phyloP scores from a whole-genome alignment of 2,113 vertebrate genomes.

The Protobothrops mucrosquamatus region DNA sequence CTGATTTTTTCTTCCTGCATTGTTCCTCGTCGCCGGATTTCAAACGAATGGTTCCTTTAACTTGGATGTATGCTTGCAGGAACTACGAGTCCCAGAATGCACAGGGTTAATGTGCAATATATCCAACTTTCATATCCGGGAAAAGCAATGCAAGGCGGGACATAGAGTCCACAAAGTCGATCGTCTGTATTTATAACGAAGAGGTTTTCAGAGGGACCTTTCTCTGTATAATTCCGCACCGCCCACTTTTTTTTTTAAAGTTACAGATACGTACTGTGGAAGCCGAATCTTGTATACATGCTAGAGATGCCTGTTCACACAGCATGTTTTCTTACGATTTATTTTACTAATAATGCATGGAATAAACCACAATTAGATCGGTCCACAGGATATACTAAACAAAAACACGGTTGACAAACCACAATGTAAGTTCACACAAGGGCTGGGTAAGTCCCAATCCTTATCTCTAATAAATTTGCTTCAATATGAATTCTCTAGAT shows the following conservation, averaged over 20 bases:
- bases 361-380: background rate
- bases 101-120: background rate
- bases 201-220: background rate
- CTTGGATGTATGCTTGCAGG: background rate
- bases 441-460: background rate
- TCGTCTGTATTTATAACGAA: background rate
- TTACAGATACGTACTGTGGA: background rate
- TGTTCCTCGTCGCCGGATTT: background rate
- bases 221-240: background rate
- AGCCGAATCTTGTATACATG: background rate
- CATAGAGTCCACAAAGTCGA: slow-evolving; percentile 21
- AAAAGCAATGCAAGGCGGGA: slow-evolving; percentile 26
- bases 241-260: background rate
- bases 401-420: background rate
- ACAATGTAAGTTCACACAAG: background rate
- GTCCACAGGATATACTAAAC: background rate
- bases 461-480: background rate
- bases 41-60: slow-evolving; percentile 32
- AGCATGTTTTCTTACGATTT: background rate
- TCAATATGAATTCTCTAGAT: background rate
- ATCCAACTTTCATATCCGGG: accelerated
- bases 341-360: background rate
- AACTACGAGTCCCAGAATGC: slow-evolving; percentile 53
- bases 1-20: background rate
- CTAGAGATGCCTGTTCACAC: background rate